A percentile compares a stretch with the other conserved stretches of the same genome.
Evolutionary conservation across 2,113 vertebrate genomes (phyloP).

Genomic region (Puffinus mauretanicus): DNA sequence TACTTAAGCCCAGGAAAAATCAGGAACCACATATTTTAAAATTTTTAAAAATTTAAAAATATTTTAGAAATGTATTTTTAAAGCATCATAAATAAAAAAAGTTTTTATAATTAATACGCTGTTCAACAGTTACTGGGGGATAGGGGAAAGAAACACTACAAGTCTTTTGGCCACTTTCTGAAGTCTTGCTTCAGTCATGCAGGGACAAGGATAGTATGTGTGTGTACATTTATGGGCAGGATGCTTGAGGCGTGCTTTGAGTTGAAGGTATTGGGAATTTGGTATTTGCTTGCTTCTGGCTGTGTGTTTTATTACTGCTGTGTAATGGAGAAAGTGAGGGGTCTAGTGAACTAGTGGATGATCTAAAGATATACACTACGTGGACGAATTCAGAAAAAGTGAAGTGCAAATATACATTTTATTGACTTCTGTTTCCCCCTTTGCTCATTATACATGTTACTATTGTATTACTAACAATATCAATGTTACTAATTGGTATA

Average conservation of each 20-base stretch:
- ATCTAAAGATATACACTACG: background rate
- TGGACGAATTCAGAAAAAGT: background rate
- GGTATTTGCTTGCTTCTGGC: background rate
- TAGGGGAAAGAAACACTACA: background rate
- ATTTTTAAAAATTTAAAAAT: background rate
- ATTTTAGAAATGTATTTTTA: background rate
- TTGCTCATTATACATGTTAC: background rate
- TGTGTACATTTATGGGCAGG: background rate
- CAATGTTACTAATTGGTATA: background rate
- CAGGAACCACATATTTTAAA: background rate
- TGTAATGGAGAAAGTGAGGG: background rate
- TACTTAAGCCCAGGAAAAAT: background rate
- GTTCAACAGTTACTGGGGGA: background rate
- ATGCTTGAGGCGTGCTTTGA: background rate
- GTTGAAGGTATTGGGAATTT: background rate
- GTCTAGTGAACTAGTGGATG: background rate
- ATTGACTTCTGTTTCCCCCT: background rate
- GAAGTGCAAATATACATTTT: background rate
- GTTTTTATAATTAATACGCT: background rate
- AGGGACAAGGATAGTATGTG: too few relatives aligned
- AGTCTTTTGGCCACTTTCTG: background rate
- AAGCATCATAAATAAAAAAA: background rate
- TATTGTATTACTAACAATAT: background rate
- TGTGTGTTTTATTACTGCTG: background rate
- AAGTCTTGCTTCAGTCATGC: background rate